Percentiles rank a stretch among this genome's conserved stretches.
Conservation (phyloP, 2,797 vertebrate species). For the Buphagus erythrorhynchus region DNA sequence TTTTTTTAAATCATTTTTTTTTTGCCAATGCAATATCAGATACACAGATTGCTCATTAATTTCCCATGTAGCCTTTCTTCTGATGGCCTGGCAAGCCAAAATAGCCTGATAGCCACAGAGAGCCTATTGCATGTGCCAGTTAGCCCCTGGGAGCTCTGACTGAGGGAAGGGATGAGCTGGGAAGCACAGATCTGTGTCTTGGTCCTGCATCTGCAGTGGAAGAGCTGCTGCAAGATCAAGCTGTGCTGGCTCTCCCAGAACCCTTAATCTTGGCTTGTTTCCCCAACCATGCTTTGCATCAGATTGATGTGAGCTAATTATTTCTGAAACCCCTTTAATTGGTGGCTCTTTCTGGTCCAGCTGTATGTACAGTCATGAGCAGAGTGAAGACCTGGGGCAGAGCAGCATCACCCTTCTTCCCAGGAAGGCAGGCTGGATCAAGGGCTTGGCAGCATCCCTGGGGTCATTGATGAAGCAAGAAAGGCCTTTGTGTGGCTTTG, state of each 20-base stretch:
- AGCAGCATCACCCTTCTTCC: neutral
- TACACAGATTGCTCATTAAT: neutral
- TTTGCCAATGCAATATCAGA: accelerated
- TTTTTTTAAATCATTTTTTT: too few relatives aligned
- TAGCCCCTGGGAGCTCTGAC: neutral
- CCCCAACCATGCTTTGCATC: neutral
- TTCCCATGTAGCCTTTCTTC: neutral
- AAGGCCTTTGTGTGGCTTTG: neutral
- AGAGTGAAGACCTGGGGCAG: neutral
- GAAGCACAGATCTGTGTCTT: neutral
- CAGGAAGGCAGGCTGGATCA: neutral
- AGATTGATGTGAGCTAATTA: neutral
- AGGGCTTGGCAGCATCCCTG: neutral
- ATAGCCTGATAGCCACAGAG: neutral
- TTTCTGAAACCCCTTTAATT: constrained; percentile 17
- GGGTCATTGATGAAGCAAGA: neutral
- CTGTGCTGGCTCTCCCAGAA: neutral
- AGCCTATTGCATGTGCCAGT: accelerated
- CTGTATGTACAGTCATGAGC: neutral
- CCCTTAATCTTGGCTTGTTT: neutral
- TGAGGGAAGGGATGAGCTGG: neutral
- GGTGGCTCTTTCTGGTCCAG: neutral
- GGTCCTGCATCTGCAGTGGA: neutral
- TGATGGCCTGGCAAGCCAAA: neutral
- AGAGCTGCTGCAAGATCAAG: neutral